These are phyloP conservation scores for Lacanobia oleracea DNA, from an alignment of 2,888 invertebrate genomes.

Conservation along the genomic window DNA sequence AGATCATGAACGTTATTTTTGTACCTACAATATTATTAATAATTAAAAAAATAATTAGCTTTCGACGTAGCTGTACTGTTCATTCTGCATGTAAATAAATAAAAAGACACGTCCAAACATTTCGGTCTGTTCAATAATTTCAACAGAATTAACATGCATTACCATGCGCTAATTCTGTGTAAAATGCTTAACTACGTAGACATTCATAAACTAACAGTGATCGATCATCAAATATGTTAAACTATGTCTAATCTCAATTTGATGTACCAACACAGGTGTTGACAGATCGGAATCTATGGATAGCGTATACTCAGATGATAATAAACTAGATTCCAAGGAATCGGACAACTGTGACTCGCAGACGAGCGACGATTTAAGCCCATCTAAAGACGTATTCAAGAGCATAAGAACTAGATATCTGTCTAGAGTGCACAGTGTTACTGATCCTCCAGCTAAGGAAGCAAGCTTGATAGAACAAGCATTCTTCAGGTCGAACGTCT, in stretches of 20 bases:
- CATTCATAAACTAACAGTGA: conserved; percentile 75
- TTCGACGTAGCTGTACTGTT: conserved; percentile 9
- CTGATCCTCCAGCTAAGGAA: conserved; percentile 78
- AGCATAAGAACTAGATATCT: conserved; percentile 85
- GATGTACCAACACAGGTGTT: conserved; percentile 87
- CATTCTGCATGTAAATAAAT: conserved; percentile 54
- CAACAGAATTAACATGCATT: conserved; percentile 80
- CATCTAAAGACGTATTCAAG: conserved; percentile 83
- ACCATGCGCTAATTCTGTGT: conserved; percentile 86
- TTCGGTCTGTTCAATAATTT: conserved; percentile 33
- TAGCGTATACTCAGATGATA: conserved; percentile 81
- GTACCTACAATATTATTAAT: background rate
- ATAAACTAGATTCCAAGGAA: conserved; percentile 74
- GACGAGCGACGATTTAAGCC: conserved; percentile 74
- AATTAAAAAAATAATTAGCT: background rate
- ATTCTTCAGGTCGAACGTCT: conserved; percentile 76
- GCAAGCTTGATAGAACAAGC: conserved; percentile 82
- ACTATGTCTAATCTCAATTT: conserved; percentile 82
- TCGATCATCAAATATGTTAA: conserved; percentile 63
- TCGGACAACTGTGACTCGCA: conserved; percentile 76
- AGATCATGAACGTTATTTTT: background rate
- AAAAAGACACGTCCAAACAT: conserved; percentile 20
- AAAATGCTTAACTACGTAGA: conserved; percentile 74
- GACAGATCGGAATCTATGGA: conserved; percentile 85
- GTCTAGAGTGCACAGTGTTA: conserved; percentile 84